Evolutionary conservation across 2,888 invertebrate genomes (phyloP), one percentile per base, ranked within the genome.

Genomic region (Pristionchus maxplancki): DNA sequence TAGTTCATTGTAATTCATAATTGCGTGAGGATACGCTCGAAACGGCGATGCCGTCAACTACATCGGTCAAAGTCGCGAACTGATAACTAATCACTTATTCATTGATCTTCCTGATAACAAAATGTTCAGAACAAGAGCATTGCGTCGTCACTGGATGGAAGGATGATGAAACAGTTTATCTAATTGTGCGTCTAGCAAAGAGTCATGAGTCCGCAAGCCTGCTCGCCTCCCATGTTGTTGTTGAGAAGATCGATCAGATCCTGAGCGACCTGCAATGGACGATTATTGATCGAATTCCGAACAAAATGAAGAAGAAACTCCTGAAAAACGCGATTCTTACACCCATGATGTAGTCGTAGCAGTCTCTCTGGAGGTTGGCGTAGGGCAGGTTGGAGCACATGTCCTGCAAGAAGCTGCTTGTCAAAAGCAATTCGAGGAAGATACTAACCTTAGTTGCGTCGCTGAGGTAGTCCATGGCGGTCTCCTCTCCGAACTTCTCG

Each of bases 241-340:
- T 78, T 78, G n/a, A 78, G 28, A 11, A 78, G 78, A 78, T 44
- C 78, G 78, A 78, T 4, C 28, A 78, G 78, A 48, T 78, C 78
- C 13, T 78, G 28, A 11, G 78, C 44, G 28, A 78, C 20, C 78
- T 78, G 78, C 8, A 78, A 78, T 40, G 28, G 37, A 58, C 58
- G 58, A 71, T 64, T 64, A 64, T 64, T 64, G 28, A 28, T 28
- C 1, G n/a, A n/a, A n/a, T n/a, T n/a, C n/a, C 13, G 48, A 48
- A 48, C 48, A 48, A 48, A 48, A 48, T 48, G 5, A 50, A 50
- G 20, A 50, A 17, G 11, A 50, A 58, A 24, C 58, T 5, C 6
- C 24, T 53, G 6, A 48, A 50, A 64, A 64, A 34, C 15, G 13
- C 20, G 31, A 64, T 31, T 11, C 15, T 13, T 34, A 6, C 3